Base-by-base conservation (phyloP, 2,797 vertebrate species). In the Salarias fasciatus region DNA sequence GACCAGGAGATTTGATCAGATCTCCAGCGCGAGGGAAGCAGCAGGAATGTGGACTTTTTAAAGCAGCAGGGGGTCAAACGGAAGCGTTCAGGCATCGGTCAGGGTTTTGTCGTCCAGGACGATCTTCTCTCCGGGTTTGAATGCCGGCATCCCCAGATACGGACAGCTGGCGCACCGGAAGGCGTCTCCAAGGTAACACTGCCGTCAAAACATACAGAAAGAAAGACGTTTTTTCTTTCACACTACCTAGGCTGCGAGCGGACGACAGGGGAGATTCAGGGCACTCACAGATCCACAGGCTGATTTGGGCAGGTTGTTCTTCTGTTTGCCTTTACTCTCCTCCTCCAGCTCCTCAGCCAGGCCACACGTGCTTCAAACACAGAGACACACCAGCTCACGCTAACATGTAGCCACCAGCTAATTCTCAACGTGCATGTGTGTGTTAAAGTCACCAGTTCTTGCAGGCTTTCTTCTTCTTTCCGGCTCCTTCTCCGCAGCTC, bases 121-220 rank as follows among this genome's bases (percentile, higher is more conserved):
- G 1, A 99, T 94, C 87, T 96, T 95, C 82, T 98, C 95, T 13
- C 97, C 97, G 0, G 96, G 97, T 69, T 96, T 98, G 87, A 99
- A 99, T 6, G 96, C 95, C 0, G 97, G 97, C 96, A 94, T 96
- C 12, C 98, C 98, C 8, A 89, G 1, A 72, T 99, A 94, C 2
- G 97, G 98, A 74, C 97, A 99, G 89, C 95, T 96, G 87, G 95
- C 95, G 62, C 98, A 99, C 54, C 98, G 93, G 90, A 99, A 99
- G 0, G 98, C 98, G 3, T 99, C 98, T 0, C 98, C 98, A 43
- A 99, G 88, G 86, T 99, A 99, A 88, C 98, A 99, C 98, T 99
- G 81, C 8, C 62, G 2, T 3, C 14, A 3, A 9, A 15, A 36
- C 5, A 61, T 35, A 63, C 0, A 37, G 36, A 47, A 43, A 24